phyloP scores from a whole-genome alignment of 2,888 invertebrate genomes.

The Rotaria magnacalcarata region DNA sequence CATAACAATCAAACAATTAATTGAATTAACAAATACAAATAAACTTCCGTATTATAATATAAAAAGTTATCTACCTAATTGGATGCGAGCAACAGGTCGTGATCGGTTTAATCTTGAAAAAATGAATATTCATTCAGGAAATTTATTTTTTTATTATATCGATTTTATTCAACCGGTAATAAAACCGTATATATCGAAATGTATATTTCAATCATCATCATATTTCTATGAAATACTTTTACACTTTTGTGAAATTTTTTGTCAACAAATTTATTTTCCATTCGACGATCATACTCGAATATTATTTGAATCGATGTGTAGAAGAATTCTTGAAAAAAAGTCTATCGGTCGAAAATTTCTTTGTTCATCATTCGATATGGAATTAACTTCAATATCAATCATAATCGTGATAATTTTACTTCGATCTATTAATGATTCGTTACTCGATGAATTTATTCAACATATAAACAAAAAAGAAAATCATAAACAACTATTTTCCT shows the following conservation, averaged over 20 bases:
- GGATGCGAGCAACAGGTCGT: slow-evolving; percentile 20
- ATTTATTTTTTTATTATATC: slow-evolving; percentile 4
- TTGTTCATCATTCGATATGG: not conserved
- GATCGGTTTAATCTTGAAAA: slow-evolving; percentile 15
- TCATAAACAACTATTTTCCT: not conserved
- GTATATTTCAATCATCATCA: not conserved
- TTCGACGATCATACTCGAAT: not conserved
- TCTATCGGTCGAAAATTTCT: not conserved
- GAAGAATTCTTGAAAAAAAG: not conserved
- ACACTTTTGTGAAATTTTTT: not conserved
- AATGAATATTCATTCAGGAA: not conserved
- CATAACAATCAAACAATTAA: not conserved
- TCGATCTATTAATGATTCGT: not conserved
- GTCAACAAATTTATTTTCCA: slow-evolving; percentile 6
- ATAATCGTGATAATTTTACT: not conserved
- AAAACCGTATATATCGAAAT: not conserved
- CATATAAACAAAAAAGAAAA: not conserved
- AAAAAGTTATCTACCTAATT: not conserved
- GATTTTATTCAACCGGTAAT: not conserved
- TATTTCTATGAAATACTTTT: not conserved
- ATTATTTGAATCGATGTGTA: not conserved
- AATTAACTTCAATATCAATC: not conserved
- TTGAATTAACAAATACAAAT: not conserved
- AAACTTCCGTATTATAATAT: slow-evolving; percentile 25
- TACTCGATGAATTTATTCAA: slow-evolving; percentile 33